phyloP scores from a whole-genome alignment of 1,140 invertebrate genomes.

The Spodoptera frugiperda region DNA sequence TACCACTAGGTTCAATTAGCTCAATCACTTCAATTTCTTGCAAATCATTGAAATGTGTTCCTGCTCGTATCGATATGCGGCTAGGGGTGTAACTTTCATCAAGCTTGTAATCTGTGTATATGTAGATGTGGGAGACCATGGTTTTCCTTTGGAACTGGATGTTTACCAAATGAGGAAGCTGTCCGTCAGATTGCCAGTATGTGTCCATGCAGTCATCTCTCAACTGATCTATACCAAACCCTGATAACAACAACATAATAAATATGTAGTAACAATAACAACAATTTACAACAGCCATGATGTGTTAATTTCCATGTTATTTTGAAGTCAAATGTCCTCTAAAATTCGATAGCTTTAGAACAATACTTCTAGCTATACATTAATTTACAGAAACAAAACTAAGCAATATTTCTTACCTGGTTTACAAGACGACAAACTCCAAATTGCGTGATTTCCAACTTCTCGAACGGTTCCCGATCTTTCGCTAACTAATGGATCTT shows the following conservation, averaged over 20 bases:
- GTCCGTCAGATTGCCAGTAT: conserved; percentile 99
- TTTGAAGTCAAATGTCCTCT: too few species aligned
- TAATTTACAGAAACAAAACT: not conserved
- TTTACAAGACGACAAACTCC: conserved; percentile 99
- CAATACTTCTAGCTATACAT: not conserved
- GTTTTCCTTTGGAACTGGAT: conserved; percentile 99
- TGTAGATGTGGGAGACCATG: conserved; percentile 97
- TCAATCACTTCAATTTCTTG: conserved; percentile 98
- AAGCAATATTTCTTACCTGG: conserved; percentile 88
- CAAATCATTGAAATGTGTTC: conserved; percentile 99
- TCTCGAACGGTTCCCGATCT: conserved; percentile 93
- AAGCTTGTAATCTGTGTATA: conserved; percentile 99
- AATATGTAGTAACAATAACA: not conserved
- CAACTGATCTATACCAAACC: conserved; percentile 98
- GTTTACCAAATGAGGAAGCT: conserved; percentile 98
- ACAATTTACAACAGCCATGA: too few species aligned
- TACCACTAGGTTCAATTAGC: conserved; percentile 95
- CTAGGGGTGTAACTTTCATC: conserved; percentile 99
- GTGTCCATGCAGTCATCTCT: conserved; percentile 98
- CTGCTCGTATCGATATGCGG: conserved; percentile 97
- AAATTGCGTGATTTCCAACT: conserved; percentile 98
- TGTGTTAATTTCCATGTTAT: too few species aligned
- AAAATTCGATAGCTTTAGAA: too few species aligned
- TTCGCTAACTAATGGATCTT: conserved; percentile 91
- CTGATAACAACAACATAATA: conserved; percentile 81